Evolutionary conservation across 2,797 vertebrate species (phyloP).

Genomic region (Lepus oiostolus): DNA sequence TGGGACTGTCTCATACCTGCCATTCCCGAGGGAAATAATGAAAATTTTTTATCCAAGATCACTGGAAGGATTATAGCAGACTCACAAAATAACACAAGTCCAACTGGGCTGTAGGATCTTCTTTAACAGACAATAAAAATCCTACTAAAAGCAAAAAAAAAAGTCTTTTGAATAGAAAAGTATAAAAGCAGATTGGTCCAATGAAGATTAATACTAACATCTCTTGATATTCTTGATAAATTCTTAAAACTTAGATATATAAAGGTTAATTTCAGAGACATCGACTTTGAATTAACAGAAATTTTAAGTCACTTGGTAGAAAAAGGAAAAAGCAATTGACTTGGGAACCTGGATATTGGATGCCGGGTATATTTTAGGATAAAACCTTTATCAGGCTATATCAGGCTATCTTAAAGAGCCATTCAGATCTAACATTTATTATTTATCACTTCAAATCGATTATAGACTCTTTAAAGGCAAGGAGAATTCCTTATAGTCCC

Average conservation of each 20-base stretch:
- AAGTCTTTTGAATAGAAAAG: slow-evolving; percentile 45
- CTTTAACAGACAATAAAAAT: slow-evolving; percentile 54
- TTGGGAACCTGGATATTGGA: slow-evolving; percentile 50
- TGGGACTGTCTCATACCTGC: slow-evolving; percentile 30
- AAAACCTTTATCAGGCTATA: background rate
- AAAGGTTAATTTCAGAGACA: slow-evolving; percentile 3
- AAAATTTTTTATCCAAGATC: slow-evolving; percentile 64
- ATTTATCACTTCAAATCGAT: slow-evolving; percentile 53
- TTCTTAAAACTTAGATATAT: slow-evolving; percentile 53
- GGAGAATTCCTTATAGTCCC: background rate
- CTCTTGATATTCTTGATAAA: slow-evolving; percentile 49
- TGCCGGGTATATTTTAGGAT: background rate
- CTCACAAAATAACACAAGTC: slow-evolving; percentile 51
- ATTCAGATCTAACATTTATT: slow-evolving; percentile 6
- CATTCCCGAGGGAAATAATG: slow-evolving; percentile 60
- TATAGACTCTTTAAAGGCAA: background rate
- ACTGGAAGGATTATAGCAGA: slow-evolving; percentile 51
- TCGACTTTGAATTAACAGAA: slow-evolving; percentile 45
- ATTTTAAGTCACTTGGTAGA: slow-evolving; percentile 19
- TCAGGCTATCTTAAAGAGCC: background rate
- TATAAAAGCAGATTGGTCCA: slow-evolving; percentile 10
- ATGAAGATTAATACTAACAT: slow-evolving; percentile 55
- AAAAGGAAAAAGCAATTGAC: background rate
- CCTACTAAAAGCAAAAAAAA: background rate
- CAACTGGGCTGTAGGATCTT: background rate